Evolutionary conservation across 2,113 vertebrate genomes (phyloP).

Genomic region (Pelvicachromis taeniatus): DNA sequence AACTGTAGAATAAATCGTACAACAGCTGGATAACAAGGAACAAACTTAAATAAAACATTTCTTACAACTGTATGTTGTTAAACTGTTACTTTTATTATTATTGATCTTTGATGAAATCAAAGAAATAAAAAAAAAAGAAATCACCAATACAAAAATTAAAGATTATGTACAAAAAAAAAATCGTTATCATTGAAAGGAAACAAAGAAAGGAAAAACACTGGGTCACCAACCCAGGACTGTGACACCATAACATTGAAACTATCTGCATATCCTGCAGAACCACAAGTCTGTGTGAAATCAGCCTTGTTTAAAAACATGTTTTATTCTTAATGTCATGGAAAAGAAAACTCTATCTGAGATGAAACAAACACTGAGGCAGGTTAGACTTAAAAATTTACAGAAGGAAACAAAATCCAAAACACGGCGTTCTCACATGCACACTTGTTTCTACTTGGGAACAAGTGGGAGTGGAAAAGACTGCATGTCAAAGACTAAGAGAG

Average conservation of each 20-base stretch:
- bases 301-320: background rate
- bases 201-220: too few relatives aligned
- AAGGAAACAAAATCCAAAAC: background rate
- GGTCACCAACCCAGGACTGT: background rate
- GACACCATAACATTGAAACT: background rate
- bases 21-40: background rate
- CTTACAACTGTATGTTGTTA: background rate
- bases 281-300: background rate
- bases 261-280: background rate
- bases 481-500: background rate
- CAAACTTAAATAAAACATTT: background rate
- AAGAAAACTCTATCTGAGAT: background rate
- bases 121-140: too few relatives aligned
- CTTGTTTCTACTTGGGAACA: background rate
- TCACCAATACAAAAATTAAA: too few relatives aligned
- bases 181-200: too few relatives aligned
- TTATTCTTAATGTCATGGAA: background rate
- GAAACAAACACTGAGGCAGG: background rate
- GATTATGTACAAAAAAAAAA: too few relatives aligned
- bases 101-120: too few relatives aligned
- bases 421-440: background rate
- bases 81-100: too few relatives aligned
- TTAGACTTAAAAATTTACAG: background rate
- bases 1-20: background rate
- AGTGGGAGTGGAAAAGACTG: background rate